Percentiles rank a stretch among this genome's conserved stretches.
Conservation (phyloP, 2,113 vertebrate species). For the Anhinga rufa region DNA sequence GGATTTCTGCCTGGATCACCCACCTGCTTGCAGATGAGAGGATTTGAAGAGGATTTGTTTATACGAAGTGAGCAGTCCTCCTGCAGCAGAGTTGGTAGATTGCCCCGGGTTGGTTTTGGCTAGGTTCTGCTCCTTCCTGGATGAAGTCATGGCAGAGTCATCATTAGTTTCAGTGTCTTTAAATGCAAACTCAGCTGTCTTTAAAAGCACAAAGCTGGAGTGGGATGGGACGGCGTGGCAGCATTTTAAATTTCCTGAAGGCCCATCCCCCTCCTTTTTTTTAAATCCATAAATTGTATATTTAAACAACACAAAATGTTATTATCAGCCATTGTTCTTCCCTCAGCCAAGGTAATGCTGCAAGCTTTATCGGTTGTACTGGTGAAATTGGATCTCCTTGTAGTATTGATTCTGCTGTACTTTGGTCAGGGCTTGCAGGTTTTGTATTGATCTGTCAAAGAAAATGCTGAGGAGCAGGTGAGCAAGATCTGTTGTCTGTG, state of each 20-base stretch:
- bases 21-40: neutral
- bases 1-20: neutral
- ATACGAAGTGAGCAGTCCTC: neutral
- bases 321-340: neutral
- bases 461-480: neutral
- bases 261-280: neutral
- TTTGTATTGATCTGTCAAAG: constrained; percentile 28
- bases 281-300: constrained; percentile 1
- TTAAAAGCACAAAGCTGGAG: neutral
- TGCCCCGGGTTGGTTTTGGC: neutral
- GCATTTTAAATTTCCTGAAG: constrained; percentile 16
- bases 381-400: constrained; percentile 37
- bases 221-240: neutral
- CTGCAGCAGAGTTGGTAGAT: neutral
- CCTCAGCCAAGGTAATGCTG: constrained; percentile 21
- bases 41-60: neutral
- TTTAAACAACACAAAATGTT: constrained; percentile 34
- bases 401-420: constrained; percentile 22
- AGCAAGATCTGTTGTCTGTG: neutral
- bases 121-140: neutral
- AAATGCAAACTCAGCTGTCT: neutral
- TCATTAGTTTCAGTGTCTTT: neutral
- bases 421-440: neutral
- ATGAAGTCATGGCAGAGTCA: neutral
- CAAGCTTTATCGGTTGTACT: neutral